A percentile compares a stretch with the other conserved stretches of the same genome.
Conservation (phyloP, 2,113 vertebrate genomes). For the Poeciliopsis turrubarensis region DNA sequence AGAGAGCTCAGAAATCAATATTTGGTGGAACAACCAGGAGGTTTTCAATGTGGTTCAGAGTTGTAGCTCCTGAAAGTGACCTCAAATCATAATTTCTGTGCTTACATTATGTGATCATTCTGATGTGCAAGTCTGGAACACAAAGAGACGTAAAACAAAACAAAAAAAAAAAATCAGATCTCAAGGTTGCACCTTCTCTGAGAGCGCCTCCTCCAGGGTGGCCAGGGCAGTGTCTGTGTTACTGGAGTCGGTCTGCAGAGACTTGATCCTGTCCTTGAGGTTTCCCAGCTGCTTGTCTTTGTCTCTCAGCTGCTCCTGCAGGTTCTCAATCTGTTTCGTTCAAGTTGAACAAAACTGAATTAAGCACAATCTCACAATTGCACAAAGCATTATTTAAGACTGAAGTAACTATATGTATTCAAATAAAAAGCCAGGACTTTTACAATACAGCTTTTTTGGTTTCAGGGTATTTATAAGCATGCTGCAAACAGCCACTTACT, state of each 20-base stretch:
- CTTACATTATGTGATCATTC: too few species aligned
- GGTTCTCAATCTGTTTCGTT: conserved; percentile 91
- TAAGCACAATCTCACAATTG: neutral
- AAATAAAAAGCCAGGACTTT: neutral
- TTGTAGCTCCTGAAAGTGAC: too few species aligned
- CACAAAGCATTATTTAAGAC: neutral
- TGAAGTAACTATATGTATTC: neutral
- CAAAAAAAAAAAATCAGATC: too few species aligned
- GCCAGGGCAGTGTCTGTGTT: conserved; percentile 98
- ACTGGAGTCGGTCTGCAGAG: conserved; percentile 96
- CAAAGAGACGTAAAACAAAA: too few species aligned
- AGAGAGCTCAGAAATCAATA: too few species aligned
- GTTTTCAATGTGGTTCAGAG: too few species aligned
- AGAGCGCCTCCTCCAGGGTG: conserved; percentile 95
- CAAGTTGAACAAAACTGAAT: neutral
- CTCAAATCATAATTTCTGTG: too few species aligned
- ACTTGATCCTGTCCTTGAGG: conserved; percentile 97
- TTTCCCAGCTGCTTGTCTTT: conserved; percentile 98
- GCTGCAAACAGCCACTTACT: too few species aligned
- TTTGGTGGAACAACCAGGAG: too few species aligned
- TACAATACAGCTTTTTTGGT: neutral
- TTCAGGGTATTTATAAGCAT: neutral
- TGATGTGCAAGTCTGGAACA: too few species aligned
- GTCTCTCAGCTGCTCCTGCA: conserved; percentile 97
- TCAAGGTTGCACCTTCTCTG: conserved; percentile 88